Evolutionary conservation across 2,888 invertebrate genomes (phyloP).

Genomic region (Deilephila elpenor): DNA sequence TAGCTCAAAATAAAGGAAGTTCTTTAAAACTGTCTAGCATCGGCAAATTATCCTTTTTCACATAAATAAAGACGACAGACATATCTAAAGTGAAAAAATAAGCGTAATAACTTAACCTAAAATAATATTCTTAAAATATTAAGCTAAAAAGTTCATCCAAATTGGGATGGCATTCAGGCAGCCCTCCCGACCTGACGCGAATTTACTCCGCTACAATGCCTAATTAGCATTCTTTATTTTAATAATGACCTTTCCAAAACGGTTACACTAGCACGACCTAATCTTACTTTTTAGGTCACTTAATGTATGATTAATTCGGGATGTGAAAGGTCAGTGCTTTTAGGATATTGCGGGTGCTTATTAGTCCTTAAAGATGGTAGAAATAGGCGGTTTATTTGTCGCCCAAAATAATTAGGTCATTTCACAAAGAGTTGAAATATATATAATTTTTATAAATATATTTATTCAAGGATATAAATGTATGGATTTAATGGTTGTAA

Average conservation of each 20-base stretch:
- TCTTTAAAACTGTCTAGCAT: too few relatives aligned
- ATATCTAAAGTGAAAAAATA: background rate
- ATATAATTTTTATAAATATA: too few relatives aligned
- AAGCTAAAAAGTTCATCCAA: background rate
- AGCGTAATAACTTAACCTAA: background rate
- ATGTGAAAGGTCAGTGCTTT: too few relatives aligned
- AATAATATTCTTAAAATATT: background rate
- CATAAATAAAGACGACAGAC: too few relatives aligned
- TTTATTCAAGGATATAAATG: too few relatives aligned
- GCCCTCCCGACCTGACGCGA: background rate
- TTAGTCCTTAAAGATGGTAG: too few relatives aligned
- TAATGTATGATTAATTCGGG: background rate
- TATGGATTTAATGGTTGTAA: too few relatives aligned
- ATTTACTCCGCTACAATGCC: slow-evolving; percentile 2
- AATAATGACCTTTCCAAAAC: background rate
- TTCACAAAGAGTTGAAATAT: background rate
- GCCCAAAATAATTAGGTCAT: background rate
- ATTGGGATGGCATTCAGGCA: slow-evolving; percentile 8
- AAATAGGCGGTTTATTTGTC: too few relatives aligned
- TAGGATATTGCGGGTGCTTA: too few relatives aligned
- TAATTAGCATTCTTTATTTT: background rate
- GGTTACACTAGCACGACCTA: too few relatives aligned
- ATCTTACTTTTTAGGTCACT: background rate
- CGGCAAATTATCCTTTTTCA: too few relatives aligned
- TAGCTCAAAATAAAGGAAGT: too few relatives aligned